Base-by-base conservation (phyloP, 2,888 invertebrate genomes). In the Lithophane socia region DNA sequence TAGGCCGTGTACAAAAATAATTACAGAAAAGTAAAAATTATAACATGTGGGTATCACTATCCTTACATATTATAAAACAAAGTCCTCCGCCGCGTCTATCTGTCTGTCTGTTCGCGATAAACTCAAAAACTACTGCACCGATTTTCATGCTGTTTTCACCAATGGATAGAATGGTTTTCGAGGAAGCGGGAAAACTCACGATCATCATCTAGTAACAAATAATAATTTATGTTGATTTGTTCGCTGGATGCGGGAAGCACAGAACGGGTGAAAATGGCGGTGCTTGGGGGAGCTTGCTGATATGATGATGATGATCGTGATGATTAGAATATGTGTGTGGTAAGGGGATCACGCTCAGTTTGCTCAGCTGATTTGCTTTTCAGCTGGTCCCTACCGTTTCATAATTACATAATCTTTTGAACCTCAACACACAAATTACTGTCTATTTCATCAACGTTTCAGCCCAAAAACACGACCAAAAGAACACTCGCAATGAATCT, bases 401-500 rank as follows among this genome's bases (percentile, higher is more conserved):
- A 10, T 68, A n/a, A 42, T 56, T 42, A 37, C 37, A 16, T 37
- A 68, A 54, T n/a, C 37, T 42, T 42, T 67, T 70, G 37, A 60
- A 37, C 24, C 37, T 63, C 18, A 69, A 83, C 72, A 49, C 44
- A 49, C 47, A 75, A 47, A 68, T 66, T 60, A 74, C 74, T 29
- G 54, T 18, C 60, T 42, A 42, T 61, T 54, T 75, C 75, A 61
- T 65, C 75, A 24, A 49, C 56, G 21, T 68, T 73, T 67, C n/a
- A 54, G 9, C 42, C 61, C n/a, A 44, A 72, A 73, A 85, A 71
- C 54, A 81, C 56, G 58, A 58, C 74, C 56, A 54, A 77, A 75
- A 82, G 67, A 75, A 85, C 73, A 79, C 49, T 58, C 72, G 69
- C 74, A 78, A 86, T 82, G 77, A 86, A 87, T 72, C 77, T 77